These are phyloP conservation scores for Calonectris borealis DNA, from an alignment of 2,113 vertebrate genomes.

Conservation along the genomic window DNA sequence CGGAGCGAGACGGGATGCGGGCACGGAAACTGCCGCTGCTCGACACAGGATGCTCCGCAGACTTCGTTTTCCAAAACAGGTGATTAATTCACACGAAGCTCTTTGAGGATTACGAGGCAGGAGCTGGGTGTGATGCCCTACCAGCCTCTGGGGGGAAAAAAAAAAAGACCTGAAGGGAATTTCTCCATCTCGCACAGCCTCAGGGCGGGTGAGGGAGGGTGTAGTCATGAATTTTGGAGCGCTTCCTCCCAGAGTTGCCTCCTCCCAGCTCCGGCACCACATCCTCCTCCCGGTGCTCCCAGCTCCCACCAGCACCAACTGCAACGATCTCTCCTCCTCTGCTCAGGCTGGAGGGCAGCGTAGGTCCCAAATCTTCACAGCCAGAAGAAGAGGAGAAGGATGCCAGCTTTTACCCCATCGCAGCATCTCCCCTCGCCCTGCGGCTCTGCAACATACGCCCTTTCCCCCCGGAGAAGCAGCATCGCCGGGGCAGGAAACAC, in stretches of 20 bases:
- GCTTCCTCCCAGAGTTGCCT: background rate
- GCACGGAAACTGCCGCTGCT: background rate
- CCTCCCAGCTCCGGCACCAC: background rate
- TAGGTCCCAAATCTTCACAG: background rate
- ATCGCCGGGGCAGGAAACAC: background rate
- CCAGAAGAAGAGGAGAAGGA: background rate
- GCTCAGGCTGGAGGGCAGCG: background rate
- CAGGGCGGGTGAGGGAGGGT: background rate
- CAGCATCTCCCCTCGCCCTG: background rate
- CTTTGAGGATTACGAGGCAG: background rate
- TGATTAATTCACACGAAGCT: background rate
- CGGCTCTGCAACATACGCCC: rapidly evolving
- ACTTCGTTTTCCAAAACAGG: background rate
- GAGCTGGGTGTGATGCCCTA: background rate
- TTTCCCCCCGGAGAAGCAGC: slow-evolving; percentile 2
- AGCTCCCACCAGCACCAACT: background rate
- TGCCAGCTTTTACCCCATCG: background rate
- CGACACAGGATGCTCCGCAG: background rate
- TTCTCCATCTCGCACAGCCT: background rate
- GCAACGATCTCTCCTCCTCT: background rate
- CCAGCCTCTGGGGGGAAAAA: background rate
- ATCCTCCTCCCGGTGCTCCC: background rate
- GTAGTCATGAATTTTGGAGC: background rate
- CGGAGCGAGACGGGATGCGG: rapidly evolving
- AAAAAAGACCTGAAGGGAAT: background rate